Evolutionary conservation across 2,113 vertebrate species (phyloP).

Genomic region (Calyptomena viridis): DNA sequence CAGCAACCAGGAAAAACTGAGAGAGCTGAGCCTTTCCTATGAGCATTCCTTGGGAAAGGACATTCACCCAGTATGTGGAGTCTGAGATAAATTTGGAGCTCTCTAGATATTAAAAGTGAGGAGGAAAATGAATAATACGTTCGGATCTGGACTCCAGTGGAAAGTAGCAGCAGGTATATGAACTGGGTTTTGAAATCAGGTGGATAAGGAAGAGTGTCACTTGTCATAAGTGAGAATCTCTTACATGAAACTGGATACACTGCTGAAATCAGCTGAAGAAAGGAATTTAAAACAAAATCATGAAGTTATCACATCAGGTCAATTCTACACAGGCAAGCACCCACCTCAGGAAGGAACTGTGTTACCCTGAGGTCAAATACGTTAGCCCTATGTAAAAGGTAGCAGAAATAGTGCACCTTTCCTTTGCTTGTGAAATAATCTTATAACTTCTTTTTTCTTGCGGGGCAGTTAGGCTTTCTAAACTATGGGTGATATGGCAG

Average conservation of each 20-base stretch:
- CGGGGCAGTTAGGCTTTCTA: background rate
- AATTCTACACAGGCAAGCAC: background rate
- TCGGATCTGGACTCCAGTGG: background rate
- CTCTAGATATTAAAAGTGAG: background rate
- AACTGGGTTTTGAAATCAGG: background rate
- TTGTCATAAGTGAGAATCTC: background rate
- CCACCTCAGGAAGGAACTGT: background rate
- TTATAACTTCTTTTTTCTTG: background rate
- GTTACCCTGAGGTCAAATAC: background rate
- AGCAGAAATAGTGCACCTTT: background rate
- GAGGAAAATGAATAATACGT: background rate
- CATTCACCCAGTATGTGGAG: background rate
- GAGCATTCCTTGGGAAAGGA: background rate
- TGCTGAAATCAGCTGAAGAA: background rate
- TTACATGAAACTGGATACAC: background rate
- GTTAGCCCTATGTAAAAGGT: background rate
- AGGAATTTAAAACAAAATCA: background rate
- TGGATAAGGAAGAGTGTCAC: background rate
- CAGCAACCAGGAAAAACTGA: accelerated
- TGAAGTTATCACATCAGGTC: background rate
- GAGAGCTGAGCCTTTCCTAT: background rate
- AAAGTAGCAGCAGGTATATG: background rate
- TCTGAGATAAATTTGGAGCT: background rate
- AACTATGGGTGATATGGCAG: no score
- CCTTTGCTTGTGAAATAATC: background rate